A percentile compares a stretch with the other conserved stretches of the same genome.
phyloP scores from a whole-genome alignment of 2,797 vertebrate species.

The Eulemur mongoz region DNA sequence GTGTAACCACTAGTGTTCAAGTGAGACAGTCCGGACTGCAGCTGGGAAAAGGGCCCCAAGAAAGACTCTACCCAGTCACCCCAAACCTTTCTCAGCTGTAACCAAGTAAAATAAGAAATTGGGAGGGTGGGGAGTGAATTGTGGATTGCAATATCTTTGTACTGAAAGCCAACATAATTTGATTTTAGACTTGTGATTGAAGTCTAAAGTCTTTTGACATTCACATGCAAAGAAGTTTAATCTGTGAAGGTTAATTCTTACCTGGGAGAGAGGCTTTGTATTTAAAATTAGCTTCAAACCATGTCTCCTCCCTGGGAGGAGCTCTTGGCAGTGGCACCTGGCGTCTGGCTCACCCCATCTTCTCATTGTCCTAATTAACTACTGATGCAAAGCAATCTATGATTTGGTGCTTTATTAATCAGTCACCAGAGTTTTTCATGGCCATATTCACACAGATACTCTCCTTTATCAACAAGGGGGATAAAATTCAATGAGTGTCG shows the following conservation, averaged over 20 bases:
- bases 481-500: not conserved
- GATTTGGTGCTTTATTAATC: not conserved
- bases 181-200: not conserved
- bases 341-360: not conserved
- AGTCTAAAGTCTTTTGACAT: not conserved
- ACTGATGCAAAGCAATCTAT: not conserved
- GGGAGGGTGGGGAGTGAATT: not conserved
- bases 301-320: fast-evolving
- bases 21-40: not conserved
- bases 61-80: not conserved
- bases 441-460: not conserved
- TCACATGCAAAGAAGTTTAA: not conserved
- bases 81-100: not conserved
- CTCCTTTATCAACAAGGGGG: not conserved
- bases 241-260: not conserved
- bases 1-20: not conserved
- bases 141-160: not conserved
- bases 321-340: not conserved
- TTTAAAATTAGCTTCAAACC: not conserved
- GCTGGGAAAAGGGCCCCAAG: not conserved
- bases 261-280: not conserved
- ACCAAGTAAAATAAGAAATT: not conserved
- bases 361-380: not conserved
- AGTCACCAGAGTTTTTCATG: not conserved
- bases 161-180: not conserved